These are phyloP conservation scores for Clanis bilineata DNA, from an alignment of 2,888 invertebrate genomes.

Conservation along the genomic window DNA sequence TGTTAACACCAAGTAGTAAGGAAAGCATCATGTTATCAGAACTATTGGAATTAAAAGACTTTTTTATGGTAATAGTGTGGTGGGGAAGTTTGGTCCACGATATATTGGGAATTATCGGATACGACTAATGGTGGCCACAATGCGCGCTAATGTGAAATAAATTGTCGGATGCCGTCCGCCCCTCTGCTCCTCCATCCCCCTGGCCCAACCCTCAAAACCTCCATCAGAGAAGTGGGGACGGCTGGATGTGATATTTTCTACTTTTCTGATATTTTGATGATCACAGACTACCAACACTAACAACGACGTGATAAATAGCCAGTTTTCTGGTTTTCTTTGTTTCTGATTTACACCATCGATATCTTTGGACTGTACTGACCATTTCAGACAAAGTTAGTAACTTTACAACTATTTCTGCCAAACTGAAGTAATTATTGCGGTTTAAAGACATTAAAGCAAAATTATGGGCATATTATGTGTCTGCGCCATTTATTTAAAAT, in stretches of 20 bases:
- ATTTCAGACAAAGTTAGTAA: too few species aligned
- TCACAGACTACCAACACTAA: too few species aligned
- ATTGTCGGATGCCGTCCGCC: slow-evolving; percentile 58
- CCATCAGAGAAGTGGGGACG: background rate
- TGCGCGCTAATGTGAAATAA: slow-evolving; percentile 72
- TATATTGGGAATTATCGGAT: slow-evolving; percentile 46
- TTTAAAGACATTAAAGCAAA: too few species aligned
- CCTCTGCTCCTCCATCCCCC: slow-evolving; percentile 15
- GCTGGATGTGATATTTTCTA: background rate
- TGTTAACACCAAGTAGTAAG: background rate
- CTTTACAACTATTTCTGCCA: too few species aligned
- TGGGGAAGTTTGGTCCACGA: slow-evolving; percentile 32
- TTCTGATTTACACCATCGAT: too few species aligned
- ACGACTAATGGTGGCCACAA: slow-evolving; percentile 21
- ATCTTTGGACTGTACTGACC: too few species aligned
- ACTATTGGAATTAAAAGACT: slow-evolving; percentile 15
- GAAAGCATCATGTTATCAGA: background rate
- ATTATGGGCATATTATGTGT: too few species aligned
- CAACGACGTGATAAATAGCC: too few species aligned
- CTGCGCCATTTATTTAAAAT: too few species aligned
- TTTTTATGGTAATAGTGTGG: slow-evolving; percentile 43
- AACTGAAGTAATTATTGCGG: too few species aligned
- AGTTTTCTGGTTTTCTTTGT: too few species aligned
- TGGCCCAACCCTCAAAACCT: slow-evolving; percentile 4
- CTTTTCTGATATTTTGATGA: background rate